Conservation (phyloP, 2,113 vertebrate species). For the Perognathus longimembris region DNA sequence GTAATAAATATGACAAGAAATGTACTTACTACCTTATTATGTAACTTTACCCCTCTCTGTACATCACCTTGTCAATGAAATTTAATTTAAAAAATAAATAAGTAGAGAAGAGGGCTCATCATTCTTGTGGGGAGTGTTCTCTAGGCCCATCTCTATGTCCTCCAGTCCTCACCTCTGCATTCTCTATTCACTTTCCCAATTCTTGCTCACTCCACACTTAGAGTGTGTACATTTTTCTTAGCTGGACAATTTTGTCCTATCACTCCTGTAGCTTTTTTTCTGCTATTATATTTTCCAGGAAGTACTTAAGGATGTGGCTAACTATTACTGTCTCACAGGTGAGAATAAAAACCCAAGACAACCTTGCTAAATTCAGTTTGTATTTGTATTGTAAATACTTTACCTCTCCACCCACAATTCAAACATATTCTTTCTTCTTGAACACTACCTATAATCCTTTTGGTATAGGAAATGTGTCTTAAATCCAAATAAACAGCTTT, state of each 20-base stretch:
- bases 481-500: neutral
- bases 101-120: too few relatives aligned
- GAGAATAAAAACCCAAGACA: neutral
- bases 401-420: neutral
- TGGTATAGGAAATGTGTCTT: neutral
- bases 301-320: neutral
- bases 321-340: neutral
- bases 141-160: neutral
- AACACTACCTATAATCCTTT: neutral
- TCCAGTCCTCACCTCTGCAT: too few relatives aligned
- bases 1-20: too few relatives aligned
- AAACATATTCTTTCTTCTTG: neutral
- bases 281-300: neutral
- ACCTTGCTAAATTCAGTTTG: neutral
- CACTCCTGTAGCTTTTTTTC: neutral
- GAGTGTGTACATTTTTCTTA: neutral
- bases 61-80: too few relatives aligned
- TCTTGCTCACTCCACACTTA: neutral
- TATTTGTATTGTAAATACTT: neutral
- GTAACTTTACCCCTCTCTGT: too few relatives aligned
- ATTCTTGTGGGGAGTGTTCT: neutral
- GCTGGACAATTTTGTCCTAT: neutral
- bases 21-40: too few relatives aligned
- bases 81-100: too few relatives aligned
- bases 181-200: too few relatives aligned